Evolutionary conservation across 2,797 vertebrate genomes (phyloP).

Genomic region (Enteromius argenteus): DNA sequence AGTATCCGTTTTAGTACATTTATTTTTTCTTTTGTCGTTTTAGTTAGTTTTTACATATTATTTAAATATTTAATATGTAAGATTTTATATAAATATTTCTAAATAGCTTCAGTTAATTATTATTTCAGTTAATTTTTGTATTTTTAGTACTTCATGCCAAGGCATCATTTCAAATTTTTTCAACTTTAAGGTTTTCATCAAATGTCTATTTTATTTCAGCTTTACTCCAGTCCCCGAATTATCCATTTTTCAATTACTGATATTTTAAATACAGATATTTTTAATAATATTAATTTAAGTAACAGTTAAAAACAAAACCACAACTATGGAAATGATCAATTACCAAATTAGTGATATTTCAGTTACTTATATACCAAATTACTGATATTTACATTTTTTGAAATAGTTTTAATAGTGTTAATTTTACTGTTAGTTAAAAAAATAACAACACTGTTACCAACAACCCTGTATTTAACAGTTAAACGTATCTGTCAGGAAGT

Average conservation of each 20-base stretch:
- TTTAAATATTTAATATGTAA: neutral
- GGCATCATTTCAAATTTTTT: neutral
- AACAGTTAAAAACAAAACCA: neutral
- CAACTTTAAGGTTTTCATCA: neutral
- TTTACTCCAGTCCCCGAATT: neutral
- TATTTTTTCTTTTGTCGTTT: neutral
- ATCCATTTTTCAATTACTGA: neutral
- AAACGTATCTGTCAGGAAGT: neutral
- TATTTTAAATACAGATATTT: neutral
- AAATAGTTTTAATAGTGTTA: neutral
- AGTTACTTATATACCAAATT: too few species aligned
- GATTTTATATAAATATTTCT: neutral
- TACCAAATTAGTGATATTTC: neutral
- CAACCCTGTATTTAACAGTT: neutral
- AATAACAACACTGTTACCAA: neutral
- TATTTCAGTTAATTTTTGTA: neutral
- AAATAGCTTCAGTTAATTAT: neutral
- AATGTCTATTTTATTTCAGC: neutral
- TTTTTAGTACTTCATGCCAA: neutral
- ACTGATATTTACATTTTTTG: neutral
- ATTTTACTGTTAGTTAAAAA: neutral
- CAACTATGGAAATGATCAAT: neutral
- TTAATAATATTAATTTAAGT: too few species aligned
- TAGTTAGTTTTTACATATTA: neutral
- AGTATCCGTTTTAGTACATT: neutral